Evolutionary conservation across 2,797 vertebrate genomes (phyloP).

Genomic region (Notamacropus eugenii): DNA sequence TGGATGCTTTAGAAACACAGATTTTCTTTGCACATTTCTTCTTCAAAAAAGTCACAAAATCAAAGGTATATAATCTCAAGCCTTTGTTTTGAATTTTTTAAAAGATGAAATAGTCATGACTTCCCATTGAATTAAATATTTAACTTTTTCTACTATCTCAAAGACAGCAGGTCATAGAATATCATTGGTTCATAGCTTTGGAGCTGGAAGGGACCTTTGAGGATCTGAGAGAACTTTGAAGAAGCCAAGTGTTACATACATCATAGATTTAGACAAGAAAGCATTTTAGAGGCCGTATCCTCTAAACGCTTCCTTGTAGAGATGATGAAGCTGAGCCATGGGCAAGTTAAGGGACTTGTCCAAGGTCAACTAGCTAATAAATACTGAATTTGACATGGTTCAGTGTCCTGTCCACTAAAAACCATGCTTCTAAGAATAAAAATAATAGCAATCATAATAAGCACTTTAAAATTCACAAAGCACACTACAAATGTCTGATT

Average conservation of each 20-base stretch:
- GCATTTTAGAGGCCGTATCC: neutral
- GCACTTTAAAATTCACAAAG: neutral
- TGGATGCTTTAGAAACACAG: slow-evolving; percentile 25
- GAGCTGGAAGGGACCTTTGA: neutral
- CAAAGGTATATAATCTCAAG: slow-evolving; percentile 36
- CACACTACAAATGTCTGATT: neutral
- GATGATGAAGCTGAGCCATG: neutral
- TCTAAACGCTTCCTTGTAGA: neutral
- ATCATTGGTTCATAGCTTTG: slow-evolving; percentile 3
- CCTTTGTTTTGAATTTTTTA: slow-evolving; percentile 55
- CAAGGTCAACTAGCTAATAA: neutral
- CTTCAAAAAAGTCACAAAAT: slow-evolving; percentile 36
- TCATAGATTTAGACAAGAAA: neutral
- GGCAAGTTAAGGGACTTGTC: neutral
- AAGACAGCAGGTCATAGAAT: slow-evolving; percentile 52
- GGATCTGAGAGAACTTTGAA: neutral
- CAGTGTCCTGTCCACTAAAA: neutral
- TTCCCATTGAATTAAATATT: slow-evolving; percentile 54
- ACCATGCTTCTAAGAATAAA: neutral
- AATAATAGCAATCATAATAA: neutral
- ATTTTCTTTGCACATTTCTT: slow-evolving; percentile 51
- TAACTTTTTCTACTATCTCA: slow-evolving; percentile 43
- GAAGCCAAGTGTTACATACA: neutral
- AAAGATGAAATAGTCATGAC: slow-evolving; percentile 70
- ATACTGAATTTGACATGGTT: neutral